phyloP scores from a whole-genome alignment of 2,888 invertebrate species.

The Branchipolynoe longqiensis region DNA sequence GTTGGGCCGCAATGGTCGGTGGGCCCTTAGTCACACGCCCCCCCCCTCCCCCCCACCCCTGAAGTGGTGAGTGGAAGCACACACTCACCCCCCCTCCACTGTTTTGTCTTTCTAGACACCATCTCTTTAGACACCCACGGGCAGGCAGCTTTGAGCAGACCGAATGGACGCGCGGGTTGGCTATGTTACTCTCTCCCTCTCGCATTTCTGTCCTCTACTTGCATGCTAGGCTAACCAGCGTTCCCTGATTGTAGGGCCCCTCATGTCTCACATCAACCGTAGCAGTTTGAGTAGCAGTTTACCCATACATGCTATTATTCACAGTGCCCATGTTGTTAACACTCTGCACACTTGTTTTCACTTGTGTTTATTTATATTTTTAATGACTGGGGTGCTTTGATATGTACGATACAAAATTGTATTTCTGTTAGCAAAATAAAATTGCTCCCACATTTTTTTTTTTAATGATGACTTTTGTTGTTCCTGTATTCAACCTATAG shows the following conservation, averaged over 20 bases:
- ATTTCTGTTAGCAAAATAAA: too few relatives aligned
- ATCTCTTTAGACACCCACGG: conserved; percentile 61
- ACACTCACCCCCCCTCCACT: conserved; percentile 51
- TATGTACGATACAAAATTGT: too few relatives aligned
- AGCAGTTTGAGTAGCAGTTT: not conserved
- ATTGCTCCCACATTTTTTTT: too few relatives aligned
- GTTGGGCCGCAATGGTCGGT: not conserved
- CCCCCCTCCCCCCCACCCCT: too few relatives aligned
- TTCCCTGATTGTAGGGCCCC: not conserved
- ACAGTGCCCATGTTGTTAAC: too few relatives aligned
- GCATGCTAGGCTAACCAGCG: not conserved
- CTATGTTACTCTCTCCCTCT: conserved; percentile 46
- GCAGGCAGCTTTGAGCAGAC: conserved; percentile 62
- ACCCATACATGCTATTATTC: not conserved
- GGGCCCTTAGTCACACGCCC: too few relatives aligned
- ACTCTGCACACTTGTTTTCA: too few relatives aligned
- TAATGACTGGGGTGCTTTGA: too few relatives aligned
- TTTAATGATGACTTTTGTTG: too few relatives aligned
- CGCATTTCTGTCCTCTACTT: conserved; percentile 12
- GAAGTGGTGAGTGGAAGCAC: too few relatives aligned
- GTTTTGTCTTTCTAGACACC: conserved; percentile 58
- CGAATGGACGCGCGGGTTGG: conserved; percentile 62
- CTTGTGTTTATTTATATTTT: too few relatives aligned
- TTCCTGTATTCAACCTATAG: too few relatives aligned
- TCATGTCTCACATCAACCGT: not conserved